Conservation (phyloP, 2,888 invertebrate species). For the Caradrina kadenii region DNA sequence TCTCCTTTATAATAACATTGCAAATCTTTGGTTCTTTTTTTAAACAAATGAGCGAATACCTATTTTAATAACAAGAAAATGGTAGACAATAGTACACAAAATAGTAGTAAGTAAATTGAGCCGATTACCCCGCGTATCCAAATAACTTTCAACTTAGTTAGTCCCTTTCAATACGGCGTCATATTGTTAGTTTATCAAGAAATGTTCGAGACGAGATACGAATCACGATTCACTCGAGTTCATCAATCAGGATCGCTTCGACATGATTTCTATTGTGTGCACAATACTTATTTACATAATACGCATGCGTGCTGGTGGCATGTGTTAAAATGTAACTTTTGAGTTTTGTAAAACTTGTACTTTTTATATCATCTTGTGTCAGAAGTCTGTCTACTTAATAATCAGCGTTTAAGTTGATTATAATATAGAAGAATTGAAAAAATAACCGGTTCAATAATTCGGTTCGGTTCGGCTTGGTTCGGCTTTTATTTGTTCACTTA, state of each 20-base stretch:
- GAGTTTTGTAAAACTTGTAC: neutral
- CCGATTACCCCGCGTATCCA: constrained; percentile 47
- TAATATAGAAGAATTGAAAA: neutral
- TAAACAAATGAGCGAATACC: neutral
- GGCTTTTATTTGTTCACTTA: too few species aligned
- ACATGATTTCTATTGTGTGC: constrained; percentile 83
- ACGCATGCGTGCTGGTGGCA: constrained; percentile 76
- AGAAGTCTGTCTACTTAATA: neutral
- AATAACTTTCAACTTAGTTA: constrained; percentile 61
- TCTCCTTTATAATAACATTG: too few species aligned
- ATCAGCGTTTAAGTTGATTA: neutral
- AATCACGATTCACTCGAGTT: constrained; percentile 69
- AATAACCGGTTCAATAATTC: too few species aligned
- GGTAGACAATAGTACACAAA: too few species aligned
- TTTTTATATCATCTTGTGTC: constrained; percentile 26
- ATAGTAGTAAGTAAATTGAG: constrained; percentile 37
- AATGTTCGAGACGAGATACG: constrained; percentile 67
- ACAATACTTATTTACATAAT: constrained; percentile 83
- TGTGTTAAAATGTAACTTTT: constrained; percentile 60
- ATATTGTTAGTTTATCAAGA: constrained; percentile 72
- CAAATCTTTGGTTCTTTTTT: too few species aligned
- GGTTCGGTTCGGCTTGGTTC: too few species aligned
- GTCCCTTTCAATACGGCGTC: constrained; percentile 67
- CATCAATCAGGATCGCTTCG: constrained; percentile 86
- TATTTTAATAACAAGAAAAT: constrained; percentile 18